Evolutionary conservation across 2,888 invertebrate genomes (phyloP).

Genomic region (Ypsolopha scabrella): DNA sequence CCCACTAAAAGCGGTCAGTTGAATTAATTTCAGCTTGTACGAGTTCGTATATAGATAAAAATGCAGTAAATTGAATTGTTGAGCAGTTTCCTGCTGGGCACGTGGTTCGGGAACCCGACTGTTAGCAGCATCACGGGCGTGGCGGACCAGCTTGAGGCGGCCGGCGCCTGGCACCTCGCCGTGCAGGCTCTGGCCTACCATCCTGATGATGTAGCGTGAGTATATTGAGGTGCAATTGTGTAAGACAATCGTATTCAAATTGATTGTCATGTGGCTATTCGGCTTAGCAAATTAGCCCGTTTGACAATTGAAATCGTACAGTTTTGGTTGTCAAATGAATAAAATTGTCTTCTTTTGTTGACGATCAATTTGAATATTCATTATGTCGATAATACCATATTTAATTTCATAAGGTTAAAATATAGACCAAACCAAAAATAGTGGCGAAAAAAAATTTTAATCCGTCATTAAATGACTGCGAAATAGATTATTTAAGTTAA

Average conservation of each 20-base stretch:
- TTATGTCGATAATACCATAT: not conserved
- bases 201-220: constrained; percentile 55
- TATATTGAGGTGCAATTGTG: too few relatives aligned
- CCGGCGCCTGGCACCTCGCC: constrained; percentile 89
- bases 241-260: too few relatives aligned
- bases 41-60: too few relatives aligned
- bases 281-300: constrained; percentile 9
- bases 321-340: not conserved
- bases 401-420: too few relatives aligned
- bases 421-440: too few relatives aligned
- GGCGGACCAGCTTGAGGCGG: constrained; percentile 85
- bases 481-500: too few relatives aligned
- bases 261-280: too few relatives aligned
- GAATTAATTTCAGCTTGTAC: too few relatives aligned
- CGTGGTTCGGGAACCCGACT: constrained; percentile 37
- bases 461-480: too few relatives aligned
- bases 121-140: constrained; percentile 63
- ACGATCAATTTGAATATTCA: not conserved
- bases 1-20: too few relatives aligned
- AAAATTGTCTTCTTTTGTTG: constrained; percentile 1
- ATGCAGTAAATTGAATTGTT: not conserved
- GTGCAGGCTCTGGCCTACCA: constrained; percentile 82
- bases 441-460: too few relatives aligned
- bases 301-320: constrained; percentile 4
- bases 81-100: constrained; percentile 40